phyloP scores from a whole-genome alignment of 2,888 invertebrate species.

The Rotaria magnacalcarata region DNA sequence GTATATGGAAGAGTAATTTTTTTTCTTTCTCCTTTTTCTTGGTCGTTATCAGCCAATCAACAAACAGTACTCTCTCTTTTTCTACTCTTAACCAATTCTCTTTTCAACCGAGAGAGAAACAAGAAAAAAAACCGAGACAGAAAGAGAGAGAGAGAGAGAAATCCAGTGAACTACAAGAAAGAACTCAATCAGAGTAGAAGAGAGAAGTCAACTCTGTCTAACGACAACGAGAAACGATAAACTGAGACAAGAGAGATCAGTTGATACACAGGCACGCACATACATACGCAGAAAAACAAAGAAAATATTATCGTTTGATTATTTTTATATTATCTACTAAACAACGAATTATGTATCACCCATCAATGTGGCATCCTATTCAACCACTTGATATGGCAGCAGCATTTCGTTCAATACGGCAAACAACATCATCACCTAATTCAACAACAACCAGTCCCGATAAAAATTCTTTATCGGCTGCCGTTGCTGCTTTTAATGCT shows the following conservation, averaged over 20 bases:
- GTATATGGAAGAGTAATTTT: neutral
- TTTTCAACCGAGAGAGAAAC: conserved; percentile 14
- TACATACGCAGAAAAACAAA: neutral
- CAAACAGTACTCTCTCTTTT: conserved; percentile 8
- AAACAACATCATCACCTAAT: neutral
- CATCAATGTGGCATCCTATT: neutral
- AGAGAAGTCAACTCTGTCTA: conserved; percentile 13
- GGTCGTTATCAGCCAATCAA: conserved; percentile 1
- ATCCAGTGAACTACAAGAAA: conserved; percentile 17
- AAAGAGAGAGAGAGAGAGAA: neutral
- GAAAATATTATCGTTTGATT: conserved; percentile 20
- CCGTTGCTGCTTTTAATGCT: neutral
- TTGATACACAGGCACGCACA: neutral
- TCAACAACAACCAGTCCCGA: neutral
- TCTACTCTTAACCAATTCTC: conserved; percentile 16
- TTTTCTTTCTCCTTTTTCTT: neutral
- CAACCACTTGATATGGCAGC: conserved; percentile 26
- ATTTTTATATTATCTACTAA: conserved; percentile 15
- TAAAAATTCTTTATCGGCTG: neutral
- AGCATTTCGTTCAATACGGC: conserved; percentile 1
- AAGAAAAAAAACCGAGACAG: neutral
- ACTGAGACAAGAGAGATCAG: neutral
- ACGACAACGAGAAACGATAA: conserved; percentile 26
- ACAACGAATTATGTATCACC: neutral
- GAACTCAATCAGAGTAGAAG: conserved; percentile 31